phyloP scores from a whole-genome alignment of 2,113 vertebrate genomes.

The Notarius lentiginosus region DNA sequence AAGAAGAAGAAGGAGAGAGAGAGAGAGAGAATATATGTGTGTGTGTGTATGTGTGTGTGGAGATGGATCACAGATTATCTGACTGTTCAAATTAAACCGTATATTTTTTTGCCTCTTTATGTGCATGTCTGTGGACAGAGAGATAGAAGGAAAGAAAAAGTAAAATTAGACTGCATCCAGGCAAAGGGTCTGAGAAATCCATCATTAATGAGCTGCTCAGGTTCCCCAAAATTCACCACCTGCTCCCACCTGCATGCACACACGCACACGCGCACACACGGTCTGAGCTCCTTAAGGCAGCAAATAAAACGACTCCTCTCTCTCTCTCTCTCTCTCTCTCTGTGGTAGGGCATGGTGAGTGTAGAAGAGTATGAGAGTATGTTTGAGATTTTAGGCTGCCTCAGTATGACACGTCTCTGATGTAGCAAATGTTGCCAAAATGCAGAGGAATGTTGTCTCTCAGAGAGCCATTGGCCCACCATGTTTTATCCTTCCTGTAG shows the following conservation, averaged over 20 bases:
- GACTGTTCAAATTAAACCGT: background rate
- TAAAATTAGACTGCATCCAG: slow-evolving; percentile 27
- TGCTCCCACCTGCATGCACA: slow-evolving; percentile 37
- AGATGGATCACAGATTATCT: background rate
- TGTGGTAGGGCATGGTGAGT: slow-evolving; percentile 6
- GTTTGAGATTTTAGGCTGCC: background rate
- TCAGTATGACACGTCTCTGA: background rate
- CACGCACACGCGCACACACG: slow-evolving; percentile 12
- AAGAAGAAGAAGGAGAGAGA: no score
- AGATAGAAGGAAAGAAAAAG: background rate
- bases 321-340: background rate
- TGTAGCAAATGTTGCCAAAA: background rate
- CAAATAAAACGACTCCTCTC: background rate
- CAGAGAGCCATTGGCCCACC: background rate
- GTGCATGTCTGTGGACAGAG: background rate
- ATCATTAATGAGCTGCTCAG: slow-evolving; percentile 50
- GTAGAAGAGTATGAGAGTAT: slow-evolving; percentile 1
- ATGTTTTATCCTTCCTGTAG: background rate
- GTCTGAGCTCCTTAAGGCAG: background rate
- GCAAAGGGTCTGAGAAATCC: slow-evolving; percentile 31
- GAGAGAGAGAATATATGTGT: background rate
- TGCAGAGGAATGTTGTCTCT: background rate
- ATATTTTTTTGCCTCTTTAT: background rate
- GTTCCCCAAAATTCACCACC: slow-evolving; percentile 51
- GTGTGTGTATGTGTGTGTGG: background rate